These are phyloP conservation scores for Aepyceros melampus DNA, from an alignment of 2,113 vertebrate genomes.

Conservation along the genomic window DNA sequence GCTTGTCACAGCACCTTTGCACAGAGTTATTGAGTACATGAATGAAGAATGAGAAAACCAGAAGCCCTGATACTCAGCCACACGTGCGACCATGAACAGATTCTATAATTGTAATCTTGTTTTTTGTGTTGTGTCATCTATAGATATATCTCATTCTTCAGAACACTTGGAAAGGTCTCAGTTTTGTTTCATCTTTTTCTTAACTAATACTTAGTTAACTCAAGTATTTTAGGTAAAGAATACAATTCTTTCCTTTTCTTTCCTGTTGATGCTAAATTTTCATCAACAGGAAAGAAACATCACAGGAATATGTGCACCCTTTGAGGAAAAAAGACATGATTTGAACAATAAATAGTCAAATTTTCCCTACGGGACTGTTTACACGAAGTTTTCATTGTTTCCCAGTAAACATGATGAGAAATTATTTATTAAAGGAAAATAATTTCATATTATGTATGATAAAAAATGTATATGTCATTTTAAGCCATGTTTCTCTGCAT, in stretches of 20 bases:
- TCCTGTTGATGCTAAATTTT: conserved; percentile 84
- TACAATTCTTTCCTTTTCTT: conserved; percentile 14
- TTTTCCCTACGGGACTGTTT: not conserved
- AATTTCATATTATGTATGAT: not conserved
- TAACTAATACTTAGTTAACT: not conserved
- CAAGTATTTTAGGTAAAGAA: not conserved
- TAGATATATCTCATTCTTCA: not conserved
- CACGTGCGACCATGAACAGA: not conserved
- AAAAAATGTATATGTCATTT: not conserved
- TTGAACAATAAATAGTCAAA: not conserved
- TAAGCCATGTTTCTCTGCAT: not conserved
- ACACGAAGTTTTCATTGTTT: not conserved
- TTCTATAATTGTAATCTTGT: not conserved
- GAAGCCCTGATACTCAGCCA: not conserved
- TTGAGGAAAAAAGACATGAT: conserved; percentile 37
- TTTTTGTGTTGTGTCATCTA: not conserved
- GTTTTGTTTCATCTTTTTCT: not conserved
- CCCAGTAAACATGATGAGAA: conserved; percentile 6
- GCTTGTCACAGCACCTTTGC: too few species aligned
- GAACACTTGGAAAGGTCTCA: not conserved
- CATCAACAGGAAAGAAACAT: conserved; percentile 79
- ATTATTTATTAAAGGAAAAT: not conserved
- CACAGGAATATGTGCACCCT: conserved; percentile 84
- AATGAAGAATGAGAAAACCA: not conserved
- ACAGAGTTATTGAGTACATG: too few species aligned